These are phyloP conservation scores for Merodon equestris DNA, from an alignment of 2,888 invertebrate species.

Conservation along the genomic window DNA sequence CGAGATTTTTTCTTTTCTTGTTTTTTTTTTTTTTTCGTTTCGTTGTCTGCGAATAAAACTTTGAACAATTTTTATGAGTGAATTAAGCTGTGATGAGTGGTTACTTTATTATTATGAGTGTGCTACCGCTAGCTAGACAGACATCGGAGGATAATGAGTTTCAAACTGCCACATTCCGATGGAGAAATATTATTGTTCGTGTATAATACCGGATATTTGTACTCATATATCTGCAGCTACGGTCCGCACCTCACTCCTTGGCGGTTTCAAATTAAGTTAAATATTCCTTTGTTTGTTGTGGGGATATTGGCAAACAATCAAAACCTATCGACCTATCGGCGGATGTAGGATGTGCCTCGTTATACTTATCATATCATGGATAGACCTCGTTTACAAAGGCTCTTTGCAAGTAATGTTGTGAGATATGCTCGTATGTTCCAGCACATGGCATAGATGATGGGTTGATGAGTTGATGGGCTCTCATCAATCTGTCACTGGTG, in stretches of 20 bases:
- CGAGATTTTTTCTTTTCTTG: background rate
- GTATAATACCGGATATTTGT: too few species aligned
- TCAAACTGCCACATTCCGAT: too few species aligned
- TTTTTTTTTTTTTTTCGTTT: background rate
- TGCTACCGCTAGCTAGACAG: background rate
- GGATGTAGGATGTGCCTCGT: conserved; percentile 1
- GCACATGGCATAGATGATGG: too few species aligned
- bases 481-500: conserved; percentile 37
- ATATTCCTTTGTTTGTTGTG: background rate
- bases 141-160: too few species aligned
- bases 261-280: background rate
- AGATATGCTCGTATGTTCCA: too few species aligned
- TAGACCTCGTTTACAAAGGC: conserved; percentile 39
- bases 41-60: conserved; percentile 34
- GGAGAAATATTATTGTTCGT: too few species aligned
- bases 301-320: conserved; percentile 19
- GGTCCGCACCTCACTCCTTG: too few species aligned
- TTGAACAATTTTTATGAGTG: conserved; percentile 58
- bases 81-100: conserved; percentile 59
- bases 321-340: background rate
- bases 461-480: conserved; percentile 41
- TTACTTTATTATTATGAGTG: conserved; percentile 29
- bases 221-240: too few species aligned
- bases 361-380: conserved; percentile 43
- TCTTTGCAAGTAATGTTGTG: too few species aligned